Evolutionary conservation across 1,140 invertebrate genomes (phyloP).

Genomic region (Phortica variegata): DNA sequence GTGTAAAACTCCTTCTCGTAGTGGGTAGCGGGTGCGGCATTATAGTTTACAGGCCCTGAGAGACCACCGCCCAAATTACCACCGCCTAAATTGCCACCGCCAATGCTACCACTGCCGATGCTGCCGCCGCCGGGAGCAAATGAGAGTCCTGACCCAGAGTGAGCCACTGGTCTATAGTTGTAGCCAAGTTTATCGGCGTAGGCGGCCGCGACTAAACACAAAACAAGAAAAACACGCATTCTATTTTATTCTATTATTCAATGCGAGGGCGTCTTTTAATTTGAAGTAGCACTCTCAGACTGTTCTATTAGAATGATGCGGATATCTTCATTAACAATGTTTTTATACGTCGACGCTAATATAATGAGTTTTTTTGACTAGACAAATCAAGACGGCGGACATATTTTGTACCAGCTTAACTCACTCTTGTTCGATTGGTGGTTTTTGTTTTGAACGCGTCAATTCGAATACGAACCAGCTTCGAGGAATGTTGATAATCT

Average conservation of each 20-base stretch:
- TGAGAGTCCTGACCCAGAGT: slow-evolving; percentile 8
- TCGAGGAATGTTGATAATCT: slow-evolving; percentile 47
- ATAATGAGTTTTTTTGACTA: slow-evolving; percentile 40
- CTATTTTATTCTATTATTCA: slow-evolving; percentile 11
- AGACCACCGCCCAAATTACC: slow-evolving; percentile 8
- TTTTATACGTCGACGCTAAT: slow-evolving; percentile 48
- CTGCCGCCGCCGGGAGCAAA: not conserved
- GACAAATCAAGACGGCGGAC: slow-evolving; percentile 33
- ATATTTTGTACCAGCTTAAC: slow-evolving; percentile 4
- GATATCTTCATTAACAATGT: slow-evolving; percentile 34
- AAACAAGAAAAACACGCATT: slow-evolving; percentile 38
- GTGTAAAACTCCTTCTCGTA: slow-evolving; percentile 37
- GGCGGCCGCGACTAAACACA: slow-evolving; percentile 35
- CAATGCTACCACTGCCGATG: slow-evolving; percentile 1
- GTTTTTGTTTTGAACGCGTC: slow-evolving; percentile 14
- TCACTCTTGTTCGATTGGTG: slow-evolving; percentile 13
- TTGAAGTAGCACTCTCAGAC: slow-evolving; percentile 7
- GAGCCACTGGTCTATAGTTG: slow-evolving; percentile 31
- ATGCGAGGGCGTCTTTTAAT: not conserved
- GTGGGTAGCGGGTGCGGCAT: slow-evolving; percentile 24
- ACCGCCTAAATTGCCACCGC: slow-evolving; percentile 1
- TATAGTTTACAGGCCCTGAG: slow-evolving; percentile 32
- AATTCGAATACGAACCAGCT: not conserved
- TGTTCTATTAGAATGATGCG: slow-evolving; percentile 37
- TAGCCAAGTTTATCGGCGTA: slow-evolving; percentile 44